A percentile compares a stretch with the other conserved stretches of the same genome.
These are phyloP conservation scores for Apoderus coryli DNA, from an alignment of 2,888 invertebrate genomes.

Conservation along the genomic window DNA sequence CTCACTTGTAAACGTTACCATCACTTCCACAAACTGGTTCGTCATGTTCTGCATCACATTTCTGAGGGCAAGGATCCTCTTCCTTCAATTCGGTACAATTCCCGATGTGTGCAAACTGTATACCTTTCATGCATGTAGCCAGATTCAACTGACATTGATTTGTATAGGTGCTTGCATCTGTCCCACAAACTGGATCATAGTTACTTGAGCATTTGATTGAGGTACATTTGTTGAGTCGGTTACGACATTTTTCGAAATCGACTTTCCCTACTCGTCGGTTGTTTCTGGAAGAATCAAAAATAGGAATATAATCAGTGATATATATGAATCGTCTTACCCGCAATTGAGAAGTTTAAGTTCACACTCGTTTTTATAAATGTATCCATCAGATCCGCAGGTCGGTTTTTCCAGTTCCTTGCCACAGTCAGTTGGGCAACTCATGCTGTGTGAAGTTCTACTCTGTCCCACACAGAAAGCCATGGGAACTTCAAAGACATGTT, in stretches of 20 bases:
- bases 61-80: conserved; percentile 46
- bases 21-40: conserved; percentile 79
- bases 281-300: conserved; percentile 17
- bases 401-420: conserved; percentile 52
- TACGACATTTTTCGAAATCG: conserved; percentile 68
- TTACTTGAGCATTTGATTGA: conserved; percentile 57
- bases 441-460: conserved; percentile 50
- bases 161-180: conserved; percentile 72
- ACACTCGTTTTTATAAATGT: conserved; percentile 76
- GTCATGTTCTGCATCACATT: conserved; percentile 40
- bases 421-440: conserved; percentile 60
- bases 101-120: conserved; percentile 78
- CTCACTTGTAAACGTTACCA: conserved; percentile 72
- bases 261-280: conserved; percentile 50
- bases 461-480: conserved; percentile 72
- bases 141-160: conserved; percentile 72
- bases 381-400: conserved; percentile 81
- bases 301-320: neutral
- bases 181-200: conserved; percentile 73
- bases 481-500: conserved; percentile 85
- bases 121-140: conserved; percentile 75
- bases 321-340: conserved; percentile 45
- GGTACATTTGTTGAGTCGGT: conserved; percentile 59
- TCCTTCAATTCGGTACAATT: conserved; percentile 64
- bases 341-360: conserved; percentile 80